A percentile compares a stretch with the other conserved stretches of the same genome.
Conservation (phyloP, 1,140 invertebrate genomes). For the Drosophila arawakana region DNA sequence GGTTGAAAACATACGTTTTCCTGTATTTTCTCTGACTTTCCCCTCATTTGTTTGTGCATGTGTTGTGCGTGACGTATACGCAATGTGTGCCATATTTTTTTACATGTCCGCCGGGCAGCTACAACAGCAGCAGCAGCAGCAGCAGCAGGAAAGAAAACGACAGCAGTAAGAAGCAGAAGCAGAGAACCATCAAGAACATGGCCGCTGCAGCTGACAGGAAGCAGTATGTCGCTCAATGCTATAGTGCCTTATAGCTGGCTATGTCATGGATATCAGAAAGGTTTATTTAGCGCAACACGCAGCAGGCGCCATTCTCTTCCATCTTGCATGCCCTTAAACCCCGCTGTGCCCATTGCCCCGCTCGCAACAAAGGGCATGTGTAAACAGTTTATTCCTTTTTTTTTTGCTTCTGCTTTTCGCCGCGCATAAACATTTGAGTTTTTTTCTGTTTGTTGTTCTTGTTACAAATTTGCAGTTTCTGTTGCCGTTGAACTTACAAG, state of each 20-base stretch:
- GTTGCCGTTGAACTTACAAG: constrained; percentile 70
- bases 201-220: constrained; percentile 68
- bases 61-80: constrained; percentile 71
- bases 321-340: background rate
- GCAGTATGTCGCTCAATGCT: constrained; percentile 64
- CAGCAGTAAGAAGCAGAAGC: background rate
- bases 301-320: constrained; percentile 42
- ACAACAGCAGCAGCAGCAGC: constrained; percentile 24
- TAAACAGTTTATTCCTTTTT: constrained; percentile 31
- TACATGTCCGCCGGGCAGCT: constrained; percentile 69
- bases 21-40: constrained; percentile 7
- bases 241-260: background rate
- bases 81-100: constrained; percentile 78
- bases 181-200: constrained; percentile 15
- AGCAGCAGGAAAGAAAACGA: background rate
- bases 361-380: constrained; percentile 53
- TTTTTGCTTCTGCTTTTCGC: background rate
- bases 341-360: background rate
- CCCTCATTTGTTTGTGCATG: constrained; percentile 46
- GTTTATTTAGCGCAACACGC: constrained; percentile 67
- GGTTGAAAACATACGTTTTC: background rate
- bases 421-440: constrained; percentile 37
- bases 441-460: constrained; percentile 30
- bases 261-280: constrained; percentile 45
- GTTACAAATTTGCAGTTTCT: constrained; percentile 64